Evolutionary conservation across 2,797 vertebrate species (phyloP), one percentile per base, ranked within the genome.

Genomic region (Chrosomus eos): DNA sequence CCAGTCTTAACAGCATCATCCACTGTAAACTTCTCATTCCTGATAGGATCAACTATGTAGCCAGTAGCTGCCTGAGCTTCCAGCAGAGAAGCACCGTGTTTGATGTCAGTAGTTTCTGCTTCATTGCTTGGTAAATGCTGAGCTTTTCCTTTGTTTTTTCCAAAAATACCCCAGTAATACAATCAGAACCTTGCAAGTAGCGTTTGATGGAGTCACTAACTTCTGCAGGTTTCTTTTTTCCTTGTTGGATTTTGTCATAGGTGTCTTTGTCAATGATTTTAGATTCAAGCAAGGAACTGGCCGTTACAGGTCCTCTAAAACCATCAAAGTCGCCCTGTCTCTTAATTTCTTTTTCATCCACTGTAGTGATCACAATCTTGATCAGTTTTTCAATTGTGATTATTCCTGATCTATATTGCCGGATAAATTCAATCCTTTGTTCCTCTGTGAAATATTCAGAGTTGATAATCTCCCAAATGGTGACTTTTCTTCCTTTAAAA

Each of bases 11-110:
- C 97, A 0, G 98, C 98, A 89, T 98, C 97, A 0, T 97, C 96
- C 80, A 99, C 98, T 0, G 96, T 95, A 62, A 97, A 92, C 43
- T 94, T 96, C n/a, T 93, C 93, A 91, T 97, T 97, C 89, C 88
- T 96, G 72, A 96, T 91, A 0, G 97, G 96, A 85, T 99, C 98
- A 0, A 97, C 92, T 75, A 99, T 92, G 92, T 96, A 99, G 6
- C 98, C 98, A 0, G 97, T 97, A 14, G 96, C 97, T 1, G 98
- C 98, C 92, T 99, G 98, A 11, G 97, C 98, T 85, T 99, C 97
- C 1, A 99, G 92, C 4, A 99, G 94, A 5, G 95, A 87, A 26
- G 97, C 88, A 0, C 96, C 98, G 97, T 98, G 81, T 95, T 95
- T 0, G 95, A 94, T 84, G 95, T 96, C 72, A 99, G 89, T 80